These are phyloP conservation scores for Himalopsyche japonica DNA, from an alignment of 2,888 invertebrate genomes.

Conservation along the genomic window DNA sequence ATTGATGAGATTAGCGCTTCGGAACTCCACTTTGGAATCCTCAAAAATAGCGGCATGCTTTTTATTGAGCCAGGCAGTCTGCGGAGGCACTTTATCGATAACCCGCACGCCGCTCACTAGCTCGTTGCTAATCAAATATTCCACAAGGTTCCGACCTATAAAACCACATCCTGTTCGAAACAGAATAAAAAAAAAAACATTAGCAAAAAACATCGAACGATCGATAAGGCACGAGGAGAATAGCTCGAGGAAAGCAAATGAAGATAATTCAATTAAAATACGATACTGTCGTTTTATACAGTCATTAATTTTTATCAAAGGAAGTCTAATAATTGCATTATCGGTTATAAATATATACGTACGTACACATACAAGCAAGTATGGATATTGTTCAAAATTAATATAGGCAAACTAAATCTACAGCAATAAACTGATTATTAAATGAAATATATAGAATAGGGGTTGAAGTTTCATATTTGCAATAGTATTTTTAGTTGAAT, in stretches of 20 bases:
- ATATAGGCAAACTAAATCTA: background rate
- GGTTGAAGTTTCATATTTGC: background rate
- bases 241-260: background rate
- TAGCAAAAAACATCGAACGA: background rate
- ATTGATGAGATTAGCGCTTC: conserved; percentile 90
- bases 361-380: background rate
- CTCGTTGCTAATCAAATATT: conserved; percentile 77
- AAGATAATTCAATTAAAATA: background rate
- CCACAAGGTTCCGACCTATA: conserved; percentile 86
- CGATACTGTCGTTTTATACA: background rate
- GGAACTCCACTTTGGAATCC: conserved; percentile 79
- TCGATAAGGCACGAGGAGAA: background rate
- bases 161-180: conserved; percentile 81
- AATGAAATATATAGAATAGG: background rate
- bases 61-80: conserved; percentile 85
- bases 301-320: background rate
- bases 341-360: background rate
- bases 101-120: conserved; percentile 75
- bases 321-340: background rate
- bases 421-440: background rate
- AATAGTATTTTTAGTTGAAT: background rate
- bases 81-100: conserved; percentile 92
- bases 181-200: background rate
- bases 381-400: background rate
- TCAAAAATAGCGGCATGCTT: conserved; percentile 74